Conservation (phyloP, 2,113 vertebrate species). For the Prunella fulvescens region DNA sequence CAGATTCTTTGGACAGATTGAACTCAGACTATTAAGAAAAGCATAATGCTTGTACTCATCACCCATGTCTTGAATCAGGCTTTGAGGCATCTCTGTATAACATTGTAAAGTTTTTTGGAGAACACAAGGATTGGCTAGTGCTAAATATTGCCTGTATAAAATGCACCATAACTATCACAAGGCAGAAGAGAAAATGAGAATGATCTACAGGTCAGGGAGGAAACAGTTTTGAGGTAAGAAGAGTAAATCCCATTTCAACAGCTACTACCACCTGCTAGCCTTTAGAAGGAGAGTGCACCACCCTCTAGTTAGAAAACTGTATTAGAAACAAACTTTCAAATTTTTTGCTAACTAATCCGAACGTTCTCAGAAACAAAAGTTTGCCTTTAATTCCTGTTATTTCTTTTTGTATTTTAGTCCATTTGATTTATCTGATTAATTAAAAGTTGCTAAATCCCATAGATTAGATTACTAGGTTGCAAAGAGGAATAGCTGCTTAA, state of each 20-base stretch:
- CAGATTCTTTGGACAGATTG: neutral
- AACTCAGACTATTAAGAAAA: neutral
- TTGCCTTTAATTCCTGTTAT: neutral
- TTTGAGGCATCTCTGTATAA: neutral
- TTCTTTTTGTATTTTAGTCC: neutral
- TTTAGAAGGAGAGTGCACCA: neutral
- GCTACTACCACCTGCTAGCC: neutral
- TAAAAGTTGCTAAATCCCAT: neutral
- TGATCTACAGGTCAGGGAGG: neutral
- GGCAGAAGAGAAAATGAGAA: neutral
- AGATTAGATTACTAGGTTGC: neutral
- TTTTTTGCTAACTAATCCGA: neutral
- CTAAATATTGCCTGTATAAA: neutral
- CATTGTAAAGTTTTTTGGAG: neutral
- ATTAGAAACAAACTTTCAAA: neutral
- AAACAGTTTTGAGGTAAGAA: neutral
- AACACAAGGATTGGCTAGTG: neutral
- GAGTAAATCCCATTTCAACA: neutral
- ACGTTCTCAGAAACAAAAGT: neutral
- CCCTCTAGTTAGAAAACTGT: neutral
- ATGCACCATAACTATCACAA: neutral
- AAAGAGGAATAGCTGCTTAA: neutral
- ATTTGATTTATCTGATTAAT: neutral
- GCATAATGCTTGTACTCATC: neutral
- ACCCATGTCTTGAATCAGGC: neutral